Base-by-base conservation (phyloP, 2,113 vertebrate genomes). In the Peromyscus leucopus region DNA sequence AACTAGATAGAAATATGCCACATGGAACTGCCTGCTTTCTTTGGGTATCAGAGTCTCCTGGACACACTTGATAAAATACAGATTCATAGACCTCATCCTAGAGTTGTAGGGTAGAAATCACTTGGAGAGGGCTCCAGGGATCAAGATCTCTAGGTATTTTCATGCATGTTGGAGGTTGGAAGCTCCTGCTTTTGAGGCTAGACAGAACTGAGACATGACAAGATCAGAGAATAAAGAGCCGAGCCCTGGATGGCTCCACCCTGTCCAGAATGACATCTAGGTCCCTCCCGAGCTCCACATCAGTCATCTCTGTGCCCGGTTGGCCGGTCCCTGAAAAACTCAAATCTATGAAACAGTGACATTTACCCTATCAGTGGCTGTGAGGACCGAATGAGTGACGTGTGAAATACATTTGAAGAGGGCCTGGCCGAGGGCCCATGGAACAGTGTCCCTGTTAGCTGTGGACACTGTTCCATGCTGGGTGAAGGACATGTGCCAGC, bases 11-110 rank as follows among this genome's bases (percentile, higher is more conserved):
- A 93, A 61, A 39, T 22, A 71, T 71, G 6, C 5, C 33, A 63
- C 72, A 55, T 51, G 63, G 48, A 87, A 11, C 36, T 83, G 78
- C 22, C 24, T 67, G 6, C 87, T 94, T 93, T 86, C 57, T 75
- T 75, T 65, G 57, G 88, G 48, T 24, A 1, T 92, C 63, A 33
- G 67, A 84, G 61, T 92, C 80, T 91, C 67, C 91, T 96, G 89
- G 76, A 55, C 72, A 33, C 55, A 92, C 69, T 80, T 92, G 80
- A 80, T 84, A 93, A 76, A 36, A 39, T 51, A 21, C 39, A 88
- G 75, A 80, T 94, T 93, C 21, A 46, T 59, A 91, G 85, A 79
- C 69, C 36, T 83, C 61, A 21, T 65, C 59, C 46, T 83, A 57
- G 69, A 78, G 15, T 89, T 57, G 69, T 46, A 59, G 75, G 88